Conservation (phyloP, 1,140 invertebrate species). For the Anthonomus grandis region DNA sequence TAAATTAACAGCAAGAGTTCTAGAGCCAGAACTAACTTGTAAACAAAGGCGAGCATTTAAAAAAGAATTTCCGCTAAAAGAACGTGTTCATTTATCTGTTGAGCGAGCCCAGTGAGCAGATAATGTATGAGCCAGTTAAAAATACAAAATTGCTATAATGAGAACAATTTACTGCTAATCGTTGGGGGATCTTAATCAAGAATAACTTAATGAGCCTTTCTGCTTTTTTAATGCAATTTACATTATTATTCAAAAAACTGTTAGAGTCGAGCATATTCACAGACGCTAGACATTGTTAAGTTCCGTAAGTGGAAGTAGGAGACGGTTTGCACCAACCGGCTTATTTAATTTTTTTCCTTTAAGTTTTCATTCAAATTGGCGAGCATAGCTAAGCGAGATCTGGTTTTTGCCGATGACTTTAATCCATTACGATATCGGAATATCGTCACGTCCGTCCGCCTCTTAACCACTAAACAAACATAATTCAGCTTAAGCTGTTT, state of each 20-base stretch:
- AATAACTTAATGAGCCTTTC: conserved; percentile 49
- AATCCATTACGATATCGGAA: too few species aligned
- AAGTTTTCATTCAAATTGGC: too few species aligned
- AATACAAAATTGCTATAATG: conserved; percentile 52
- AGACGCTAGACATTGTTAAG: conserved; percentile 5
- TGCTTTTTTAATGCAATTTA: conserved; percentile 42
- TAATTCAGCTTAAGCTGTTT: conserved; percentile 16
- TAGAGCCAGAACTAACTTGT: too few species aligned
- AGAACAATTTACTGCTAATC: conserved; percentile 52
- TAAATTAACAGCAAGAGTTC: too few species aligned
- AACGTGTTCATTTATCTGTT: conserved; percentile 46
- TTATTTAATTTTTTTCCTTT: too few species aligned
- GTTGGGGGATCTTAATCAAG: conserved; percentile 50
- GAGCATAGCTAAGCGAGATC: too few species aligned
- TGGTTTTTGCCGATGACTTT: too few species aligned
- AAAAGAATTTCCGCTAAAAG: conserved; percentile 47
- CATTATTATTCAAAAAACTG: conserved; percentile 37
- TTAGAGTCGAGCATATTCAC: conserved; percentile 22
- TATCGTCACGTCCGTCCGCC: conserved; percentile 19
- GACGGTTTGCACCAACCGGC: conserved; percentile 2
- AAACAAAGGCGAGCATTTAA: conserved; percentile 47
- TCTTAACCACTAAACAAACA: conserved; percentile 26
- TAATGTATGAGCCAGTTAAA: conserved; percentile 50
- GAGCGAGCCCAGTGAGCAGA: conserved; percentile 46
- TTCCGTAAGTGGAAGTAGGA: neutral